Conservation (phyloP, 1,140 invertebrate genomes). For the Drosophila parvula region DNA sequence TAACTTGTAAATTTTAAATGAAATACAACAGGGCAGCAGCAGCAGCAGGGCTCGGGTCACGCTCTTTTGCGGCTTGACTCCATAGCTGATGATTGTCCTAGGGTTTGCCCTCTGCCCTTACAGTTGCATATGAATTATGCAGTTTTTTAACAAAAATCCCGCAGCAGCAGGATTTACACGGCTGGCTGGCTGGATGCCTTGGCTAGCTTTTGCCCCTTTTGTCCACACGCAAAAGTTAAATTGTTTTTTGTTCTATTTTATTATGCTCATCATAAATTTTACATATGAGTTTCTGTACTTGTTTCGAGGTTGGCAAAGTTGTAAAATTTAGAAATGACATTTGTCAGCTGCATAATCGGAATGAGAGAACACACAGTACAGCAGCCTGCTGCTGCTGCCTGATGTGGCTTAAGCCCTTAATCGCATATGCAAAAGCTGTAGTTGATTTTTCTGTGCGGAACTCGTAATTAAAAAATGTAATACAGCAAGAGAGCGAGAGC, state of each 20-base stretch:
- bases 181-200: constrained; percentile 43
- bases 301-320: constrained; percentile 22
- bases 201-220: constrained; percentile 27
- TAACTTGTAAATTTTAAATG: constrained; percentile 83
- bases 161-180: constrained; percentile 65
- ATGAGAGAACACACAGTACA: constrained; percentile 17
- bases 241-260: constrained; percentile 73
- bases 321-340: constrained; percentile 73
- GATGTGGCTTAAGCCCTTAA: constrained; percentile 31
- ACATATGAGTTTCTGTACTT: constrained; percentile 34
- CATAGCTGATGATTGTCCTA: constrained; percentile 44
- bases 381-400: not conserved
- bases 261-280: constrained; percentile 60
- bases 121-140: constrained; percentile 72
- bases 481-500: not conserved
- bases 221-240: constrained; percentile 68
- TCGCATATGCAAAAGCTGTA: constrained; percentile 32
- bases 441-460: not conserved
- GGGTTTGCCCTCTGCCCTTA: constrained; percentile 13
- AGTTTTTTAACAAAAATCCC: constrained; percentile 81
- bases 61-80: constrained; percentile 43
- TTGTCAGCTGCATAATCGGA: constrained; percentile 62
- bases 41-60: not conserved
- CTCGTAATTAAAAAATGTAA: constrained; percentile 45
- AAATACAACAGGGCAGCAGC: constrained; percentile 63